phyloP scores from a whole-genome alignment of 2,113 vertebrate species.

The Stigmatopora argus region DNA sequence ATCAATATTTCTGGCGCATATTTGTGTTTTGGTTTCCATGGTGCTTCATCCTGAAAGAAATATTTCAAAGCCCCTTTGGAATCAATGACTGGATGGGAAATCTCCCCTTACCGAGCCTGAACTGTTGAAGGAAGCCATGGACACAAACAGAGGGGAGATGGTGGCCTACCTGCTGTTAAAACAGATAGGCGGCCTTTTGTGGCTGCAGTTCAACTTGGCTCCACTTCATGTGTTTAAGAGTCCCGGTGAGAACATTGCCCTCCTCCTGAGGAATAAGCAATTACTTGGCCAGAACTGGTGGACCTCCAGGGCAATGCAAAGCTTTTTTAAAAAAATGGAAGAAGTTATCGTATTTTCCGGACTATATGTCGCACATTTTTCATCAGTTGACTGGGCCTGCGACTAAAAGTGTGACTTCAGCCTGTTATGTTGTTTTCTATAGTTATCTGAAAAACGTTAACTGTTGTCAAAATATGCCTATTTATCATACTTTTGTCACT shows the following conservation, averaged over 20 bases:
- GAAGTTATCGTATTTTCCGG: too few relatives aligned
- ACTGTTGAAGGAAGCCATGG: slow-evolving; percentile 48
- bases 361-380: too few relatives aligned
- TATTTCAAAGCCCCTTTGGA: slow-evolving; percentile 40
- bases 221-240: slow-evolving; percentile 61
- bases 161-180: slow-evolving; percentile 67
- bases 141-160: slow-evolving; percentile 55
- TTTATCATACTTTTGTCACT: too few relatives aligned
- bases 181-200: slow-evolving; percentile 58
- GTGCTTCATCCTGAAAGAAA: slow-evolving; percentile 45
- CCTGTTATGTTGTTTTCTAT: too few relatives aligned
- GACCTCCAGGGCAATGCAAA: slow-evolving; percentile 53
- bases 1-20: slow-evolving; percentile 16
- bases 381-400: too few relatives aligned
- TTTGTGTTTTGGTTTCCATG: slow-evolving; percentile 53
- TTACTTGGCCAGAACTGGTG: slow-evolving; percentile 64
- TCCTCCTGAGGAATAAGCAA: slow-evolving; percentile 63
- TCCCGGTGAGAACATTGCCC: slow-evolving; percentile 43
- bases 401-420: too few relatives aligned
- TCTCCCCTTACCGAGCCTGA: slow-evolving; percentile 33
- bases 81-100: slow-evolving; percentile 56
- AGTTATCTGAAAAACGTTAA: too few relatives aligned
- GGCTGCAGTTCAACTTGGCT: slow-evolving; percentile 46
- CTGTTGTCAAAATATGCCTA: too few relatives aligned
- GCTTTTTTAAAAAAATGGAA: not conserved